A percentile compares a stretch with the other conserved stretches of the same genome.
phyloP scores from a whole-genome alignment of 2,888 invertebrate species.

The Aphodius granarius region DNA sequence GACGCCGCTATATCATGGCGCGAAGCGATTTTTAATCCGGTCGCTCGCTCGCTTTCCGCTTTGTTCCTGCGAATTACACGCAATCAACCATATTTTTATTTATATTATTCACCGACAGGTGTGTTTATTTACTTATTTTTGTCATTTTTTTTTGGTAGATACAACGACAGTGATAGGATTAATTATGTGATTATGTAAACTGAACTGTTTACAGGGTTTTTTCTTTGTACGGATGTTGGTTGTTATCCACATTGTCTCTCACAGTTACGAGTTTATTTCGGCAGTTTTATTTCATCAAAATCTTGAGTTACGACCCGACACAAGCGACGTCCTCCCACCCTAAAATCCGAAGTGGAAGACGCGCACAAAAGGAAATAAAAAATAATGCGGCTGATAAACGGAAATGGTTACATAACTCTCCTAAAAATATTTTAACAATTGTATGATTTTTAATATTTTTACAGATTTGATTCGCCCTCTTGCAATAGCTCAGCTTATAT shows the following conservation, averaged over 20 bases:
- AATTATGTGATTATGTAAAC: too few species aligned
- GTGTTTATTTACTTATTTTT: neutral
- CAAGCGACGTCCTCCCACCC: conserved; percentile 12
- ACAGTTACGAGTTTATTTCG: neutral
- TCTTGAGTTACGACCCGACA: conserved; percentile 24
- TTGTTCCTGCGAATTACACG: neutral
- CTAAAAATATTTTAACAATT: conserved; percentile 27
- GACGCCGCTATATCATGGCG: neutral
- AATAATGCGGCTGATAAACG: conserved; percentile 25
- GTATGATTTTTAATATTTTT: too few species aligned
- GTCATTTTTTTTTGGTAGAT: neutral
- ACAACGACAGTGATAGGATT: too few species aligned
- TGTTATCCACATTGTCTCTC: too few species aligned
- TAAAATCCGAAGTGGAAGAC: conserved; percentile 11
- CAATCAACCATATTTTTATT: too few species aligned
- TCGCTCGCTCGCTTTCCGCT: neutral
- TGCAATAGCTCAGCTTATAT: too few species aligned
- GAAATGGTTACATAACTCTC: conserved; percentile 24
- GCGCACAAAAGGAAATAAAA: conserved; percentile 23
- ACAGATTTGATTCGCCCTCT: too few species aligned
- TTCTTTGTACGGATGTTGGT: too few species aligned
- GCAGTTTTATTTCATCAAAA: conserved; percentile 27
- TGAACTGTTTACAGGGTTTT: too few species aligned
- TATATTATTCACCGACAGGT: neutral
- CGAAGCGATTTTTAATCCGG: neutral